Conservation (phyloP, 2,797 vertebrate genomes). For the Rallus crepitans region DNA sequence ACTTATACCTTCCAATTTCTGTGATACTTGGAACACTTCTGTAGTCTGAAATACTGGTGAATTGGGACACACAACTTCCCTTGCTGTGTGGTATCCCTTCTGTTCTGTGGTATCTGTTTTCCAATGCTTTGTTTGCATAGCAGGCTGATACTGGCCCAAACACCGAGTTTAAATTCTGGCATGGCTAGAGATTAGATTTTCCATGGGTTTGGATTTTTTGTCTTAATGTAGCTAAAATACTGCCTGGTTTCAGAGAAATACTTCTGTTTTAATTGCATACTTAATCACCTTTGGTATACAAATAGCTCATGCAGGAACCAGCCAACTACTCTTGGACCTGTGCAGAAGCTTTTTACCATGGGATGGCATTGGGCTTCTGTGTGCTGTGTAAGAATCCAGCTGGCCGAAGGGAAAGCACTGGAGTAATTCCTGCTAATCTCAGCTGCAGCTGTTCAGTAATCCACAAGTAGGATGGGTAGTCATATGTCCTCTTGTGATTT, state of each 20-base stretch:
- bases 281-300: constrained; percentile 2
- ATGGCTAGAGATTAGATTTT: background rate
- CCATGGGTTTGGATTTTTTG: background rate
- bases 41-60: background rate
- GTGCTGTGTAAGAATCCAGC: constrained; percentile 3
- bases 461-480: background rate
- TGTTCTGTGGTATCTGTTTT: background rate
- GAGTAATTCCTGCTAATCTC: constrained; percentile 32
- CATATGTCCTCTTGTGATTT: background rate
- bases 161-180: background rate
- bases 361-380: background rate
- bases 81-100: background rate
- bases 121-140: background rate
- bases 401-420: constrained; percentile 26
- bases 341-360: background rate
- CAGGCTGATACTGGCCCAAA: background rate
- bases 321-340: background rate
- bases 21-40: background rate
- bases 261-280: background rate
- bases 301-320: background rate
- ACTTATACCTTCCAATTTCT: background rate
- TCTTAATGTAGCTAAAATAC: background rate
- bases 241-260: background rate
- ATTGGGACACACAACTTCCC: background rate
- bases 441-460: constrained; percentile 45